Conservation (phyloP, 2,113 vertebrate species). For the Entelurus aequoreus region DNA sequence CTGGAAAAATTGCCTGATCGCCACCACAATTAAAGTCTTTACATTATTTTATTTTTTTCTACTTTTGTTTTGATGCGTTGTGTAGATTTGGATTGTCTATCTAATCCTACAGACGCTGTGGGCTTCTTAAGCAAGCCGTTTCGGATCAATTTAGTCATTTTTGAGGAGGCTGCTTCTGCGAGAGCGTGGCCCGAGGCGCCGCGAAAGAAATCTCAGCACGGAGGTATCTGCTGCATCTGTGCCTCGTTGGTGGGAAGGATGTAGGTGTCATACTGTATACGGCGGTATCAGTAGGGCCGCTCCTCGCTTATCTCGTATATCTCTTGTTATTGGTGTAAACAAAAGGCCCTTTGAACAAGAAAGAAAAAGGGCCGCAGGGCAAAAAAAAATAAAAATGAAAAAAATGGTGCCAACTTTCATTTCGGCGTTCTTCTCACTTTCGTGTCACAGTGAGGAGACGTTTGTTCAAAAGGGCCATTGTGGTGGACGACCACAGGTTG, state of each 20-base stretch:
- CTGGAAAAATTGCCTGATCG: not conserved
- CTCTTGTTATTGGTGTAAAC: conserved; percentile 57
- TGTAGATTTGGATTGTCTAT: conserved; percentile 31
- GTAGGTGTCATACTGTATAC: conserved; percentile 45
- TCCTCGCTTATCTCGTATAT: conserved; percentile 47
- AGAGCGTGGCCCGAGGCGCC: conserved; percentile 28
- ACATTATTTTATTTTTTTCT: conserved; percentile 26
- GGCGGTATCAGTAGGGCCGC: conserved; percentile 45
- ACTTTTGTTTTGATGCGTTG: conserved; percentile 20
- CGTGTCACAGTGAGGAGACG: conserved; percentile 34
- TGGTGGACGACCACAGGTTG: conserved; percentile 36
- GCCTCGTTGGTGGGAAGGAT: conserved; percentile 31
- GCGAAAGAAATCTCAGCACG: conserved; percentile 38
- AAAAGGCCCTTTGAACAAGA: conserved; percentile 53
- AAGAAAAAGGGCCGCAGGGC: conserved; percentile 31
- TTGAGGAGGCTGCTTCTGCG: conserved; percentile 21
- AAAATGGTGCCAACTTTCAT: conserved; percentile 12
- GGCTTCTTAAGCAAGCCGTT: conserved; percentile 42
- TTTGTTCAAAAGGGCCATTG: conserved; percentile 39
- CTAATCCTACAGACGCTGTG: conserved; percentile 38
- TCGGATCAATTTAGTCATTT: conserved; percentile 45
- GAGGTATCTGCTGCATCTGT: conserved; percentile 48
- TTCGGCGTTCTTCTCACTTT: conserved; percentile 19
- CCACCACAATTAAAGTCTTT: conserved; percentile 8
- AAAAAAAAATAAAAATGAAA: not conserved